Evolutionary conservation across 2,888 invertebrate genomes (phyloP), one percentile per base, ranked within the genome.

Genomic region (Leptopilina myrica): DNA sequence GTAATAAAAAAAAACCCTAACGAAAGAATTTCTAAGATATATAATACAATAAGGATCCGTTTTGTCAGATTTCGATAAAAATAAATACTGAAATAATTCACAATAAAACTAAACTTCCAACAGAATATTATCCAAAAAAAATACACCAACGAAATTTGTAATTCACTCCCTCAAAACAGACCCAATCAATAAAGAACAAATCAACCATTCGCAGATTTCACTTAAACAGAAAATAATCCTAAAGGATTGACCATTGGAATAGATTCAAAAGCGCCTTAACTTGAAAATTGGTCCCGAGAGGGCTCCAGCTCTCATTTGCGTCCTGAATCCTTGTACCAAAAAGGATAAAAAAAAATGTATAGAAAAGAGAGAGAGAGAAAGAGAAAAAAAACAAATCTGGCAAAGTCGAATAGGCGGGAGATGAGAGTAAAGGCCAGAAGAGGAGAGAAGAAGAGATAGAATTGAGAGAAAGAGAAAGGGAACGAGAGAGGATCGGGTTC

Each of bases 281-380:
- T 73, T 33, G 73, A 8, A n/a, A 14, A 56, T 73, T n/a, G 53
- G 73, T 53, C 86, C 76, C 83, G 86, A 91, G 91, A 91, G 89
- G 91, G 88, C 91, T 87, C 86, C 88, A 91, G 91, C 90, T 90
- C 87, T 88, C 89, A 88, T 86, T 84, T 83, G 81, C 81, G 77
- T 80, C 64, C 76, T 78, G 78, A 84, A 84, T 82, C 82, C 83
- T 80, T 83, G 81, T 80, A 64, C 77, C 84, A 78, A 77, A 78
- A 76, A 76, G 76, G 78, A 77, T 80, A 80, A 78, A 78, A 69
- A 76, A 77, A 66, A 79, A 80, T 80, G 65, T 78, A 81, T 79
- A 80, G 56, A n/a, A 79, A 80, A 67, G 79, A 78, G 65, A 43
- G 15, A 20, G 62, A 62, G 20, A 62, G 3, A 33, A 3, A 33